These are phyloP conservation scores for Drosophila baimaii DNA, from an alignment of 1,140 invertebrate genomes.

Conservation along the genomic window DNA sequence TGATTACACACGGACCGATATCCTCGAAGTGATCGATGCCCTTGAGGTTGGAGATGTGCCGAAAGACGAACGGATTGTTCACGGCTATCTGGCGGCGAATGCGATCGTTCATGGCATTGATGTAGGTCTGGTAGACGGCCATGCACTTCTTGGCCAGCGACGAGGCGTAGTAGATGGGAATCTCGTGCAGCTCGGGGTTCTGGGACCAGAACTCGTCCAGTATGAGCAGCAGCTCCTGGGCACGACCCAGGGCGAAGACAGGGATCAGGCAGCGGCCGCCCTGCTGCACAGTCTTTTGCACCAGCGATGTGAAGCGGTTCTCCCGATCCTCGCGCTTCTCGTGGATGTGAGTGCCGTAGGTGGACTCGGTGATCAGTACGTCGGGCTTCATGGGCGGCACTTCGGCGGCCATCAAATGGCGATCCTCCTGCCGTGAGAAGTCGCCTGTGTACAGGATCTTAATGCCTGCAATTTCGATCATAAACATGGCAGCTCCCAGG, in stretches of 20 bases:
- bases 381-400: slow-evolving; percentile 98
- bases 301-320: slow-evolving; percentile 95
- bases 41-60: slow-evolving; percentile 99
- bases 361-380: slow-evolving; percentile 99
- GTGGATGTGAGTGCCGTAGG: slow-evolving; percentile 99
- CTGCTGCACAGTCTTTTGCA: slow-evolving; percentile 97
- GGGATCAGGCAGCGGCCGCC: slow-evolving; percentile 99
- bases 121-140: slow-evolving; percentile 99
- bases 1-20: slow-evolving; percentile 99
- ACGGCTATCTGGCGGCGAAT: slow-evolving; percentile 98
- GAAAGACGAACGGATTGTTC: slow-evolving; percentile 99
- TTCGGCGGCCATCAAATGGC: slow-evolving; percentile 99
- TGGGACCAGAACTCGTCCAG: slow-evolving; percentile 99
- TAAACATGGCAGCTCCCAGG: slow-evolving; percentile 99
- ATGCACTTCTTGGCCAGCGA: slow-evolving; percentile 99
- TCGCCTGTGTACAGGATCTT: slow-evolving; percentile 99
- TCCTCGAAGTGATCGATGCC: slow-evolving; percentile 99
- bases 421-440: slow-evolving; percentile 98
- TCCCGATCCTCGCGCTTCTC: slow-evolving; percentile 99
- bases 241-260: slow-evolving; percentile 98
- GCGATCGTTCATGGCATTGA: slow-evolving; percentile 99
- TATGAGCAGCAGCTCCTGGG: slow-evolving; percentile 98
- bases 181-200: slow-evolving; percentile 99
- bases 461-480: slow-evolving; percentile 99
- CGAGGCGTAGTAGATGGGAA: slow-evolving; percentile 99